phyloP scores from a whole-genome alignment of 2,888 invertebrate species.

The Rosalia funebris region DNA sequence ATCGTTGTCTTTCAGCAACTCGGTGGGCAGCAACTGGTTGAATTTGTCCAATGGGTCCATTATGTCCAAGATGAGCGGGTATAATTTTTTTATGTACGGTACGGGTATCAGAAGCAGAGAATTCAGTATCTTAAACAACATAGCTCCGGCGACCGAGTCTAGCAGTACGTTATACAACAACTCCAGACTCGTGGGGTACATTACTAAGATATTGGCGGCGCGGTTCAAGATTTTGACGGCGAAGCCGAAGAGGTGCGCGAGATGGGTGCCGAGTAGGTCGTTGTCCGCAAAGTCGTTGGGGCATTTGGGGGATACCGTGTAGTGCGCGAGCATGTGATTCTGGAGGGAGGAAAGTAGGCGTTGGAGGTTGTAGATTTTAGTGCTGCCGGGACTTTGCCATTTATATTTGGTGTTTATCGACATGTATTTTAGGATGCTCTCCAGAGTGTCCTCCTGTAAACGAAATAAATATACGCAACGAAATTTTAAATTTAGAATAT shows the following conservation, averaged over 20 bases:
- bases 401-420: slow-evolving; percentile 50
- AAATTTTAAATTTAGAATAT: no score
- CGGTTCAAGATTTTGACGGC: slow-evolving; percentile 57
- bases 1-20: slow-evolving; percentile 57
- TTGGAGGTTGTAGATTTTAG: slow-evolving; percentile 63
- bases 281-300: slow-evolving; percentile 30
- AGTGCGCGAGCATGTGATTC: slow-evolving; percentile 69
- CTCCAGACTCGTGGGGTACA: slow-evolving; percentile 59
- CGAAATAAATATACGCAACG: no score
- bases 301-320: slow-evolving; percentile 49
- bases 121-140: slow-evolving; percentile 69
- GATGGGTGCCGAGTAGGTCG: slow-evolving; percentile 53
- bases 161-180: slow-evolving; percentile 65
- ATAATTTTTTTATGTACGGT: slow-evolving; percentile 57
- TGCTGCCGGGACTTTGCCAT: slow-evolving; percentile 55
- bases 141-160: slow-evolving; percentile 69
- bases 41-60: slow-evolving; percentile 62
- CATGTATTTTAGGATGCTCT: slow-evolving; percentile 53
- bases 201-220: slow-evolving; percentile 58
- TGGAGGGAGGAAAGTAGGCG: slow-evolving; percentile 69
- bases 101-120: slow-evolving; percentile 68
- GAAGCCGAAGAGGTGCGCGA: slow-evolving; percentile 56
- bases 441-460: slow-evolving; percentile 56
- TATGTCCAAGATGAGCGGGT: slow-evolving; percentile 60
- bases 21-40: slow-evolving; percentile 61